phyloP scores from a whole-genome alignment of 2,113 vertebrate species.

The Brachionichthys hirsutus region DNA sequence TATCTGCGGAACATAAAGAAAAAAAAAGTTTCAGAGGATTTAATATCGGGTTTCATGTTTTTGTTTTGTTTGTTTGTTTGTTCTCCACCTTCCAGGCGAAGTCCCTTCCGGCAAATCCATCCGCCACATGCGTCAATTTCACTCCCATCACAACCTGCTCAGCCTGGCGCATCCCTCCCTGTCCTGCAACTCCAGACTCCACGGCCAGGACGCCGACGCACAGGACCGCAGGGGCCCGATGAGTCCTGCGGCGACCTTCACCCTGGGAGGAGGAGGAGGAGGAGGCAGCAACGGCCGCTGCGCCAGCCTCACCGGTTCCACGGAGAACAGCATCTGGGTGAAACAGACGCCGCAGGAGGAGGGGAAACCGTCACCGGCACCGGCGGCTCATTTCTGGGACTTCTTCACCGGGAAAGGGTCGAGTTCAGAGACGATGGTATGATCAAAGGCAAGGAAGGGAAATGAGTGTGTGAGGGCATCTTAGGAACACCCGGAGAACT shows the following conservation, averaged over 20 bases:
- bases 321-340: conserved; percentile 60
- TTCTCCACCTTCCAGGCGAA: conserved; percentile 51
- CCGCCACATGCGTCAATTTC: conserved; percentile 76
- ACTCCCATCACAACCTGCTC: conserved; percentile 81
- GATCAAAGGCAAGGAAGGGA: conserved; percentile 36
- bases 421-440: conserved; percentile 79
- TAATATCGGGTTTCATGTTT: neutral
- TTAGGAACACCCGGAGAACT: neutral
- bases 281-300: conserved; percentile 36
- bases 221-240: conserved; percentile 34
- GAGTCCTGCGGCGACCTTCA: conserved; percentile 31
- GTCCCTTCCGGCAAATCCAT: conserved; percentile 67
- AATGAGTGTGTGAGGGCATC: neutral
- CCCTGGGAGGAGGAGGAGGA: conserved; percentile 14
- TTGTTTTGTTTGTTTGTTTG: too few relatives aligned
- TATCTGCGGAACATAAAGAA: neutral
- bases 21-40: neutral
- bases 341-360: conserved; percentile 63
- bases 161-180: conserved; percentile 63
- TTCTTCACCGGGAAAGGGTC: conserved; percentile 80
- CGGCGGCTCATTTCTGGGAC: conserved; percentile 77
- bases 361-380: conserved; percentile 27
- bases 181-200: conserved; percentile 31
- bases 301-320: conserved; percentile 58
- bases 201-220: conserved; percentile 20